phyloP scores from a whole-genome alignment of 2,888 invertebrate species.

The Mythimna albipuncta region DNA sequence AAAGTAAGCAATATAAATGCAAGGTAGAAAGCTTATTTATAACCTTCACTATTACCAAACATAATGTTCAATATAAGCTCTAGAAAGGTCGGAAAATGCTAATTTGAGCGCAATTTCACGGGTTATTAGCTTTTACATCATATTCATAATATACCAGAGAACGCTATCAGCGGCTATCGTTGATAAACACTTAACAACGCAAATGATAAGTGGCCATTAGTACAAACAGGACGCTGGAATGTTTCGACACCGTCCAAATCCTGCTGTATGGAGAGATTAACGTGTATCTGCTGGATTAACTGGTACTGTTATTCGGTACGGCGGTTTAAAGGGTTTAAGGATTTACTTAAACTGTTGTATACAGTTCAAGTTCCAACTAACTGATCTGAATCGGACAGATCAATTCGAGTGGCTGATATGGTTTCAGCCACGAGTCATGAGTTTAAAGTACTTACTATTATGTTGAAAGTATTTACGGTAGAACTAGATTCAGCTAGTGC shows the following conservation, averaged over 20 bases:
- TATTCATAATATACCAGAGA: constrained; percentile 57
- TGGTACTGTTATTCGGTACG: constrained; percentile 1
- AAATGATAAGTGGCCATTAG: constrained; percentile 61
- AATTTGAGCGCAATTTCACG: constrained; percentile 49
- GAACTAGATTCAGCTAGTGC: no score
- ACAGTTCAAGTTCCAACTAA: neutral
- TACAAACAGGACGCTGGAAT: constrained; percentile 55
- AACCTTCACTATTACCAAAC: neutral
- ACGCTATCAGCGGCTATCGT: constrained; percentile 53
- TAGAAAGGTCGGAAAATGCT: neutral
- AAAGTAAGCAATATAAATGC: no score
- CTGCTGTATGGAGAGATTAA: constrained; percentile 53
- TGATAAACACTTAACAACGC: constrained; percentile 59
- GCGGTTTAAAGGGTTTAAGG: neutral
- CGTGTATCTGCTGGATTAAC: constrained; percentile 31
- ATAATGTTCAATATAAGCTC: neutral
- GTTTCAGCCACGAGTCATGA: no score
- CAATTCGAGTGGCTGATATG: no score
- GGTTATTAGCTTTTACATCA: constrained; percentile 63
- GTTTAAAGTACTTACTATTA: no score
- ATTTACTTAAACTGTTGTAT: neutral
- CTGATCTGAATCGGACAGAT: no score
- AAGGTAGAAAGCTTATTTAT: neutral
- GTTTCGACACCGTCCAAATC: constrained; percentile 57
- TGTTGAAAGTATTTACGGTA: no score